These are phyloP conservation scores for Standfussiana lucernea DNA, from an alignment of 2,888 invertebrate species.

Conservation along the genomic window DNA sequence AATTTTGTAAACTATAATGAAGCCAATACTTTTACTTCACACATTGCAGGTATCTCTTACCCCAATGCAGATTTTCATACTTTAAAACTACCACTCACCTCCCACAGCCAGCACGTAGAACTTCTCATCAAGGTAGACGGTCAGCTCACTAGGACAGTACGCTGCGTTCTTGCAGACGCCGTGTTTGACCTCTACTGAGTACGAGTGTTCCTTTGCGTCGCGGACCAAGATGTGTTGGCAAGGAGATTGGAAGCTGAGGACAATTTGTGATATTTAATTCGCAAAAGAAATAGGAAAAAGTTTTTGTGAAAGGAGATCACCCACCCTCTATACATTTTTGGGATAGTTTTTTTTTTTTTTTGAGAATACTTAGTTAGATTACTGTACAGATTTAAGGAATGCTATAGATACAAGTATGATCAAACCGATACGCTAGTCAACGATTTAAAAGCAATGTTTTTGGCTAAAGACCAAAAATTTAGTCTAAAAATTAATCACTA, in stretches of 20 bases:
- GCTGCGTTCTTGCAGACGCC: slow-evolving; percentile 80
- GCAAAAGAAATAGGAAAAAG: not conserved
- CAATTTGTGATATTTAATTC: not conserved
- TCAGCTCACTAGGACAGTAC: slow-evolving; percentile 86
- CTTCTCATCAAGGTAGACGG: slow-evolving; percentile 93
- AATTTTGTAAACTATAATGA: no score
- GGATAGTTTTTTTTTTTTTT: no score
- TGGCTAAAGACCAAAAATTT: not conserved
- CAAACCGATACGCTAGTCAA: not conserved
- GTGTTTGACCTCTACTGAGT: slow-evolving; percentile 92
- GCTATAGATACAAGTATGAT: not conserved
- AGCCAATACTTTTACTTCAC: no score
- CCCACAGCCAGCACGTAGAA: slow-evolving; percentile 90
- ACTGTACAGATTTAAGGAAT: not conserved
- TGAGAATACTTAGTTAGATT: not conserved
- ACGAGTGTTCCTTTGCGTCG: slow-evolving; percentile 93
- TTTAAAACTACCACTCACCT: slow-evolving; percentile 69
- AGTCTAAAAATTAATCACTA: not conserved
- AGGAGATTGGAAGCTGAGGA: slow-evolving; percentile 92
- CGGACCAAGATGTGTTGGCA: slow-evolving; percentile 94
- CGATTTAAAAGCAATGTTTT: not conserved
- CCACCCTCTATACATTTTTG: no score
- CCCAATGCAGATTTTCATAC: not conserved
- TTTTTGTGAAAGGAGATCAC: no score
- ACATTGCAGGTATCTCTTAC: not conserved